These are phyloP conservation scores for Bungarus multicinctus DNA, from an alignment of 2,113 vertebrate genomes.

Conservation along the genomic window DNA sequence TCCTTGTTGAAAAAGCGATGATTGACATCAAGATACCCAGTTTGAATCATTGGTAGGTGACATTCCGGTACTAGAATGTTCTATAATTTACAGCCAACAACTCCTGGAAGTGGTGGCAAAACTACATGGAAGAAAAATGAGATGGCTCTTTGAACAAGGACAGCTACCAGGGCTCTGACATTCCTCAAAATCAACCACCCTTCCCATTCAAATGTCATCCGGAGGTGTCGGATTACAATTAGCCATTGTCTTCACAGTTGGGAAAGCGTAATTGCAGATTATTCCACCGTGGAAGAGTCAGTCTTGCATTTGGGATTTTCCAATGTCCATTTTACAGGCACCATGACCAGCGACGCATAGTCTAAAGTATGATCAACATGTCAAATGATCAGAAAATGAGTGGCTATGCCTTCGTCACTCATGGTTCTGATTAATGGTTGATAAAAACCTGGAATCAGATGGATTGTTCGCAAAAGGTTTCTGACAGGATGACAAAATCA, in stretches of 20 bases:
- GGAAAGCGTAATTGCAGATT: neutral
- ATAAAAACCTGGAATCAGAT: neutral
- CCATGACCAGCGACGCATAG: neutral
- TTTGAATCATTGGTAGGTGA: neutral
- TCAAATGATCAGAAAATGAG: neutral
- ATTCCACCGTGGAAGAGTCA: neutral
- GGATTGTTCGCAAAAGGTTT: neutral
- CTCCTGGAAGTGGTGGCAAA: neutral
- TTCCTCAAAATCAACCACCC: neutral
- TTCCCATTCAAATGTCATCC: neutral
- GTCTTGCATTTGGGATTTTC: neutral
- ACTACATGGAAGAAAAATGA: neutral
- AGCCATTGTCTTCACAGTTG: neutral
- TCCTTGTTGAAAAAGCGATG: neutral
- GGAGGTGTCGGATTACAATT: neutral
- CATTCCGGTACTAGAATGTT: neutral
- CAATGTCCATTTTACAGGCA: neutral
- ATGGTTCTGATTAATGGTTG: neutral
- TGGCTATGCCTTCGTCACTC: neutral
- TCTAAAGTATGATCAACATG: neutral
- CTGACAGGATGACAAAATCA: neutral
- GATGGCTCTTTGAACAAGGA: neutral
- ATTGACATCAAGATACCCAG: neutral
- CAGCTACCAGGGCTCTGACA: neutral
- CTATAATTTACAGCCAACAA: neutral